Percentiles rank a stretch among this genome's conserved stretches.
These are phyloP conservation scores for Gorsachius goisagi DNA, from an alignment of 2,113 vertebrate genomes.

Conservation along the genomic window DNA sequence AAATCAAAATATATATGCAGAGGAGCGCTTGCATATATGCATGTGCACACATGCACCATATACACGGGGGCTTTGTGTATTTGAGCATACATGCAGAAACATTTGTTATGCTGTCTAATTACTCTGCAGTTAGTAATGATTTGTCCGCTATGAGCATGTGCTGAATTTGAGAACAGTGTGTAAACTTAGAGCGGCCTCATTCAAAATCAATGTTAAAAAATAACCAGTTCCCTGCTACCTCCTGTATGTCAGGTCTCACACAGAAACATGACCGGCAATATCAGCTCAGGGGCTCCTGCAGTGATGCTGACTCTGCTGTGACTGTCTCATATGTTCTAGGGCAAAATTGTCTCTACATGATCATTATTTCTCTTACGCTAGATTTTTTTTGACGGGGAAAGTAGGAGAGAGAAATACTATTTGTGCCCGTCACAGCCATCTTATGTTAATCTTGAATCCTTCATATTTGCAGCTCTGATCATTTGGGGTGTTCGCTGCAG, in stretches of 20 bases:
- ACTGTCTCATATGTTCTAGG: accelerated
- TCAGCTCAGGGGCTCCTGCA: neutral
- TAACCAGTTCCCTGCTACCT: neutral
- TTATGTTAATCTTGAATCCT: neutral
- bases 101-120: neutral
- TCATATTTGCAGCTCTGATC: neutral
- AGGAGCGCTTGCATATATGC: neutral
- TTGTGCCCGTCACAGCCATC: accelerated
- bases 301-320: neutral
- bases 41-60: accelerated
- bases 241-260: neutral
- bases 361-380: neutral
- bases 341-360: neutral
- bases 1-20: neutral
- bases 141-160: neutral
- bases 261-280: neutral
- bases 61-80: neutral
- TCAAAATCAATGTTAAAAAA: neutral
- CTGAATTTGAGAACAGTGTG: neutral
- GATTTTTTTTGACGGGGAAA: neutral
- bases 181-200: neutral
- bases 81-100: neutral
- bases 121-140: neutral
- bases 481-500: neutral
- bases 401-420: neutral